A percentile compares a stretch with the other conserved stretches of the same genome.
Conservation (phyloP, 2,888 invertebrate species). For the Bruchidius siliquastri region DNA sequence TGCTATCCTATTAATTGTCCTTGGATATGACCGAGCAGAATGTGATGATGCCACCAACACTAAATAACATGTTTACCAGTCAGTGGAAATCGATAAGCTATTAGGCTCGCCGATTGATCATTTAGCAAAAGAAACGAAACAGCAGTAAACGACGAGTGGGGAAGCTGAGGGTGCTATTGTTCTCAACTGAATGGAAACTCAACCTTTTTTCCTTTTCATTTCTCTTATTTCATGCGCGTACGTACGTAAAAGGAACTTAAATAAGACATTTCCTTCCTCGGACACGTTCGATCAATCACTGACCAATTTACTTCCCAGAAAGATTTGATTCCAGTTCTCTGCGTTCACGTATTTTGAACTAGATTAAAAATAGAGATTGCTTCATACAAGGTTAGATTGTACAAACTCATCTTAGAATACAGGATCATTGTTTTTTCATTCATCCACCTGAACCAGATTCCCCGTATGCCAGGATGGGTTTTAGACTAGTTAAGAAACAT, state of each 20-base stretch:
- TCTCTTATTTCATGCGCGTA: background rate
- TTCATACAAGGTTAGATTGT: too few species aligned
- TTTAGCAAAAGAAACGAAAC: background rate
- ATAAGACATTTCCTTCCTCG: background rate
- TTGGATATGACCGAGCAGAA: too few species aligned
- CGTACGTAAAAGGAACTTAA: background rate
- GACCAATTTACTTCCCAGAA: background rate
- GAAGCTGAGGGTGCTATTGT: background rate
- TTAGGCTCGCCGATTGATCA: background rate
- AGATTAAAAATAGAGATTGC: background rate
- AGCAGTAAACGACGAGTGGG: background rate
- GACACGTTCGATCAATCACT: background rate
- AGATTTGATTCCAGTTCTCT: background rate
- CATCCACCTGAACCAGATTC: too few species aligned
- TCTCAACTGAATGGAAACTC: background rate
- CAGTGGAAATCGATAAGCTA: background rate
- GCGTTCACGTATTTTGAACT: background rate
- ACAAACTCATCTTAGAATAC: too few species aligned
- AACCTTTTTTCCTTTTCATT: background rate
- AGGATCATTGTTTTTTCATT: too few species aligned
- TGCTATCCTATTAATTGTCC: too few species aligned
- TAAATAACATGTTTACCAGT: background rate
- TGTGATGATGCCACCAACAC: background rate
- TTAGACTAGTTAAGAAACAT: too few species aligned
- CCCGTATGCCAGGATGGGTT: too few species aligned